Conservation (phyloP, 1,140 invertebrate species). For the Drosophila albomicans region DNA sequence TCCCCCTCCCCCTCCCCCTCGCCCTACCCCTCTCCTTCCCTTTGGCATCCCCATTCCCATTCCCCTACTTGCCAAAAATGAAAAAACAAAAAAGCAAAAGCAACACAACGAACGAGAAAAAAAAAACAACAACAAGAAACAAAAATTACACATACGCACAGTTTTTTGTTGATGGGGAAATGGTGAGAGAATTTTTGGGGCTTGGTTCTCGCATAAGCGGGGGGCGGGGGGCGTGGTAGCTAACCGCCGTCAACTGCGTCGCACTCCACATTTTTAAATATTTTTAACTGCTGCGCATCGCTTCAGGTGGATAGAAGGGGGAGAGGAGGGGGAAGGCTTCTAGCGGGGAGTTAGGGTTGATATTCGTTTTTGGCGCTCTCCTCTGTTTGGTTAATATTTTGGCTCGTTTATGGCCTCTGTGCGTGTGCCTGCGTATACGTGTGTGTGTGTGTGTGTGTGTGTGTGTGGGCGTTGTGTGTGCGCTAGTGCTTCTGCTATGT, state of each 20-base stretch:
- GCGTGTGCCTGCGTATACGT: constrained; percentile 19
- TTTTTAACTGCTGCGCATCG: constrained; percentile 77
- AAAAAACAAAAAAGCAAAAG: constrained; percentile 12
- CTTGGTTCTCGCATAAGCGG: not conserved
- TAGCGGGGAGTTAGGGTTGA: constrained; percentile 39
- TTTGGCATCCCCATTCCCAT: not conserved
- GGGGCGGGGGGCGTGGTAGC: not conserved
- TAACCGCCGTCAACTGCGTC: constrained; percentile 38
- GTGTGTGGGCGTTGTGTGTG: constrained; percentile 26
- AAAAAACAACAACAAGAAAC: constrained; percentile 20
- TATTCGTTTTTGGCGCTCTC: constrained; percentile 58
- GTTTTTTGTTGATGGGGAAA: constrained; percentile 22
- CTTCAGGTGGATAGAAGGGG: constrained; percentile 7
- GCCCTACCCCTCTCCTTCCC: not conserved
- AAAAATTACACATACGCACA: constrained; percentile 49
- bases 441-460: constrained; percentile 25
- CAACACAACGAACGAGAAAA: not conserved
- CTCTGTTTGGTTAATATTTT: constrained; percentile 82
- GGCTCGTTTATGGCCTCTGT: constrained; percentile 52
- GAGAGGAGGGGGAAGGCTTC: not conserved
- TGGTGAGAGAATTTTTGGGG: not conserved
- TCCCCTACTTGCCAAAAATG: not conserved
- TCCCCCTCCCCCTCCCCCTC: not conserved
- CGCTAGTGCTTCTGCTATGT: constrained; percentile 54
- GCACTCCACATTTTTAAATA: constrained; percentile 76